These are phyloP conservation scores for Lymantria monacha DNA, from an alignment of 2,888 invertebrate genomes.

Conservation along the genomic window DNA sequence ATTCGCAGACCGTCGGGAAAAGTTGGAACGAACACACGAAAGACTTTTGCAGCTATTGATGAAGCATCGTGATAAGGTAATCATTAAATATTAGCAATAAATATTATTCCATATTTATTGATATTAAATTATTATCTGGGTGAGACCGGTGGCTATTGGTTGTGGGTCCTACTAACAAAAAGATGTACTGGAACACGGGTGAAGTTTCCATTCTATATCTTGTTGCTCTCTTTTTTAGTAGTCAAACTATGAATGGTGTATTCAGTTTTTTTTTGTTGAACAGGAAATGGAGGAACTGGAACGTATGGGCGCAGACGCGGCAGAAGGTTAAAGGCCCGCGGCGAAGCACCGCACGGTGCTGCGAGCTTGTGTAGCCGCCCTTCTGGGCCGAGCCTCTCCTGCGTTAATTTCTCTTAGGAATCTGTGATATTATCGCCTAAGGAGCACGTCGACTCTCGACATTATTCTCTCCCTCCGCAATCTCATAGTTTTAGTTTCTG, in stretches of 20 bases:
- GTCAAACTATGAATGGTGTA: too few relatives aligned
- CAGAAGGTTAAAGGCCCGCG: slow-evolving; percentile 2
- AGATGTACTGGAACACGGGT: too few relatives aligned
- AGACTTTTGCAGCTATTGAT: slow-evolving; percentile 85
- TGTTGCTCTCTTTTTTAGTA: too few relatives aligned
- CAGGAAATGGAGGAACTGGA: slow-evolving; percentile 70
- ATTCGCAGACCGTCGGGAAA: slow-evolving; percentile 88
- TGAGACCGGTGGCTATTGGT: too few relatives aligned
- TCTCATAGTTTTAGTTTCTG: slow-evolving; percentile 54
- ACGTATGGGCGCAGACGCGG: slow-evolving; percentile 49
- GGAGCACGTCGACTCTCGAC: slow-evolving; percentile 44
- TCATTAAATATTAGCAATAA: background rate
- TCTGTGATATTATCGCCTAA: slow-evolving; percentile 80
- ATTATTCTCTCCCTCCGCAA: slow-evolving; percentile 40
- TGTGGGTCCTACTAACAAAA: too few relatives aligned
- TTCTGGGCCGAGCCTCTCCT: slow-evolving; percentile 13
- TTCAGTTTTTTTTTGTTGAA: background rate
- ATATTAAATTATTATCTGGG: too few relatives aligned
- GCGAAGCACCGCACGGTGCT: background rate
- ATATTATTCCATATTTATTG: too few relatives aligned
- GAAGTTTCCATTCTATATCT: too few relatives aligned
- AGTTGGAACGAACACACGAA: slow-evolving; percentile 90
- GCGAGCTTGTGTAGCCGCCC: background rate
- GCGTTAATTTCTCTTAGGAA: slow-evolving; percentile 61
- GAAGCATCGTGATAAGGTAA: slow-evolving; percentile 65